These are phyloP conservation scores for Tetragnatha versicolor DNA, from an alignment of 1,140 invertebrate genomes.

Conservation along the genomic window DNA sequence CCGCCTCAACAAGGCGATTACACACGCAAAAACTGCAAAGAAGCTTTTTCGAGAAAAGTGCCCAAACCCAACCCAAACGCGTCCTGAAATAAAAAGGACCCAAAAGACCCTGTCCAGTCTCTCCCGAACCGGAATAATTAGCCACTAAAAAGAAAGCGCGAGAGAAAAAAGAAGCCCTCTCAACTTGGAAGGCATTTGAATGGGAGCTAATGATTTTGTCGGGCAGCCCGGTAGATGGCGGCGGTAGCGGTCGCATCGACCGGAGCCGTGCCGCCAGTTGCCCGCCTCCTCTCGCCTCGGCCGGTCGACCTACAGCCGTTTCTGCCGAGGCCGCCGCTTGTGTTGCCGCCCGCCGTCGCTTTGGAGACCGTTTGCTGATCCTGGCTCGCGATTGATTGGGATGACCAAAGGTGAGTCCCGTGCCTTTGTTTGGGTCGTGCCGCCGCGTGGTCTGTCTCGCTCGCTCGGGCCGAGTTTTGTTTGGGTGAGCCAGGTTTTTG, in stretches of 20 bases:
- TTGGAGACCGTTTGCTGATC: conserved; percentile 26
- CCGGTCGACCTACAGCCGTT: neutral
- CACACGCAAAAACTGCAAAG: too few species aligned
- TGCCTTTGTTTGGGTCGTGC: neutral
- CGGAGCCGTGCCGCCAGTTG: conserved; percentile 14
- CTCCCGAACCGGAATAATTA: neutral
- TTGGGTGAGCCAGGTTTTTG: too few species aligned
- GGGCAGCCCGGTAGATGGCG: too few species aligned
- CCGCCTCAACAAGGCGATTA: too few species aligned
- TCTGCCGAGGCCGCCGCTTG: neutral
- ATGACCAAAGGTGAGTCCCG: conserved; percentile 33
- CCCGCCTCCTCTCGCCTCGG: neutral
- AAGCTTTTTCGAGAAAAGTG: too few species aligned
- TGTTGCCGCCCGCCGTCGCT: conserved; percentile 8
- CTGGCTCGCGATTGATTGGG: conserved; percentile 8
- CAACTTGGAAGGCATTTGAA: conserved; percentile 36
- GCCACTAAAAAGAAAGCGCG: neutral
- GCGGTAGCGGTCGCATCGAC: conserved; percentile 35
- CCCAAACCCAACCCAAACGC: too few species aligned
- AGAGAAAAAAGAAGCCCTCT: neutral
- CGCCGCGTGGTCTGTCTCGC: neutral
- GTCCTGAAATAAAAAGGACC: too few species aligned
- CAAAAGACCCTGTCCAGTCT: too few species aligned
- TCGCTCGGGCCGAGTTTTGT: too few species aligned
- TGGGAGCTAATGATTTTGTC: conserved; percentile 41